Percentiles rank a stretch among this genome's conserved stretches.
Evolutionary conservation across 2,113 vertebrate genomes (phyloP).

Genomic region (Eptesicus fuscus): DNA sequence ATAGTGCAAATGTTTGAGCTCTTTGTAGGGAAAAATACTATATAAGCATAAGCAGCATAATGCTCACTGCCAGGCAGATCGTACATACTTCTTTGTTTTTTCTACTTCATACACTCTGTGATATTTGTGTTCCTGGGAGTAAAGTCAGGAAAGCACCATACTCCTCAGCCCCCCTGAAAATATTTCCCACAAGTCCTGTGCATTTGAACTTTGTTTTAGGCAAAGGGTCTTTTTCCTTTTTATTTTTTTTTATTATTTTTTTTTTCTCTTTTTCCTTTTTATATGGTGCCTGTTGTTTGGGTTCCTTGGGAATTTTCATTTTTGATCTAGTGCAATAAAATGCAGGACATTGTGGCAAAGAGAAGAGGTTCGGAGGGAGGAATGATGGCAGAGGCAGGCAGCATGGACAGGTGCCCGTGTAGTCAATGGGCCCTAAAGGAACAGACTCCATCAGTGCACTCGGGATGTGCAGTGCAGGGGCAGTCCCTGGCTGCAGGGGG

Average conservation of each 20-base stretch:
- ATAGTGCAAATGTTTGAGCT: not conserved
- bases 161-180: not conserved
- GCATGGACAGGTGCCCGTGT: not conserved
- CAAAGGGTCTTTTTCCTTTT: not conserved
- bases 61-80: not conserved
- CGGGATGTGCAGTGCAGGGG: not conserved
- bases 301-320: not conserved
- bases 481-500: too few species aligned
- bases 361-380: not conserved
- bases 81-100: not conserved
- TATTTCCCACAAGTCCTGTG: not conserved
- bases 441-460: accelerated
- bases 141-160: not conserved
- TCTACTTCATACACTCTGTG: not conserved
- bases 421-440: accelerated
- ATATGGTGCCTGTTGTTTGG: not conserved
- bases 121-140: not conserved
- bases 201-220: conserved; percentile 1
- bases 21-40: not conserved
- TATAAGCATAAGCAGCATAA: not conserved
- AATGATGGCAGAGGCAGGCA: not conserved
- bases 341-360: not conserved
- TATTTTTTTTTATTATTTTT: too few species aligned
- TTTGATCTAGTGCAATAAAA: not conserved
- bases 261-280: not conserved